phyloP scores from a whole-genome alignment of 2,113 vertebrate species.

The Lathamus discolor region DNA sequence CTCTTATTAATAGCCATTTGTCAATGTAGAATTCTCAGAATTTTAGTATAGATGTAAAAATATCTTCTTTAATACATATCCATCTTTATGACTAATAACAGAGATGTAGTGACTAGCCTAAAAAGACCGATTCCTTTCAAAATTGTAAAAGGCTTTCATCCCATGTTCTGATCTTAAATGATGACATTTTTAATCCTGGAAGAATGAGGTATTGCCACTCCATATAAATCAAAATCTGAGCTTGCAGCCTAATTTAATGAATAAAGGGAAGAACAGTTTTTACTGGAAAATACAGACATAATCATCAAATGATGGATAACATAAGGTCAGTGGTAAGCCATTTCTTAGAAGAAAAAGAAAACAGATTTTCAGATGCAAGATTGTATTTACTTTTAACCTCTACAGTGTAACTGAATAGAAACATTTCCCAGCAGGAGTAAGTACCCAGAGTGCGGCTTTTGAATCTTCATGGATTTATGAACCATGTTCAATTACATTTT shows the following conservation, averaged over 20 bases:
- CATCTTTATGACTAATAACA: background rate
- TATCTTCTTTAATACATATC: background rate
- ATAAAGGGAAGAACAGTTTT: background rate
- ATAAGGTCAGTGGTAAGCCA: background rate
- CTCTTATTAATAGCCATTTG: background rate
- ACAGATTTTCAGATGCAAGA: background rate
- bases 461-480: conserved; percentile 5
- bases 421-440: conserved; percentile 2
- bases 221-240: background rate
- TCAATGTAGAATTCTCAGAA: background rate
- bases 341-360: background rate
- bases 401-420: background rate
- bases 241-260: background rate
- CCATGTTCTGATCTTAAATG: background rate
- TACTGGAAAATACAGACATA: background rate
- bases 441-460: background rate
- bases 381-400: background rate
- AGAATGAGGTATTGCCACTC: background rate
- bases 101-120: background rate
- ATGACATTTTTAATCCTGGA: background rate
- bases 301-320: background rate
- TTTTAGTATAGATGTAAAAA: conserved; percentile 8
- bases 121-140: conserved; percentile 10
- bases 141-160: background rate
- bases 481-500: background rate